Conservation (phyloP, 2,113 vertebrate species). For the Eulemur macaco region DNA sequence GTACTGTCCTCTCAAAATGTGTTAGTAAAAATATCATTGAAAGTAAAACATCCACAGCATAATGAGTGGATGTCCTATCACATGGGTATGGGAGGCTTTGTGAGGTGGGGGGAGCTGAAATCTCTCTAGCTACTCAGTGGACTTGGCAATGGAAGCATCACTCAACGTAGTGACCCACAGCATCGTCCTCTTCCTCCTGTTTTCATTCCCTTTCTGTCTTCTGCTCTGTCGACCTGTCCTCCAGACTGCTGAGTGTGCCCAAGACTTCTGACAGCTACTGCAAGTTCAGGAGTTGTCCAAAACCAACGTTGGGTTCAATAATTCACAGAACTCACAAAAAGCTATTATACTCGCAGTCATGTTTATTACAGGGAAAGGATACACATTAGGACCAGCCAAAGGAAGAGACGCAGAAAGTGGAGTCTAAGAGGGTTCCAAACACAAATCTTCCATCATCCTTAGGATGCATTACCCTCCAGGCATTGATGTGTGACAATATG, state of each 20-base stretch:
- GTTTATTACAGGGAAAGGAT: background rate
- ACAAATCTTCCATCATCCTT: background rate
- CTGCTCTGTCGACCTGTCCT: background rate
- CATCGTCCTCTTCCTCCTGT: background rate
- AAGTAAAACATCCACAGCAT: background rate
- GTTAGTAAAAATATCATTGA: constrained; percentile 17
- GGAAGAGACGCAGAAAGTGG: background rate
- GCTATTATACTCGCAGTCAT: background rate
- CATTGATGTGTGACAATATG: too few relatives aligned
- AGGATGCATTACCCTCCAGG: too few relatives aligned
- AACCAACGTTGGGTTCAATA: background rate
- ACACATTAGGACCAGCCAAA: background rate
- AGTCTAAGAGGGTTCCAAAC: background rate
- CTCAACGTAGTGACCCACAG: rapidly evolving
- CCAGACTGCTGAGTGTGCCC: background rate
- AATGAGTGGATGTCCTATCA: background rate
- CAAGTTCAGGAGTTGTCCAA: background rate
- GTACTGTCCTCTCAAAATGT: background rate
- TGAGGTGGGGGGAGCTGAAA: background rate
- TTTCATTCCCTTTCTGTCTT: background rate
- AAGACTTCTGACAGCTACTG: background rate
- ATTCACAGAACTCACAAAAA: background rate
- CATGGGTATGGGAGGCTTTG: too few relatives aligned
- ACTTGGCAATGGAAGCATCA: background rate
- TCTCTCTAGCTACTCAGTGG: background rate